These are phyloP conservation scores for Campylorhamphus procurvoides DNA, from an alignment of 2,113 vertebrate species.

Conservation along the genomic window DNA sequence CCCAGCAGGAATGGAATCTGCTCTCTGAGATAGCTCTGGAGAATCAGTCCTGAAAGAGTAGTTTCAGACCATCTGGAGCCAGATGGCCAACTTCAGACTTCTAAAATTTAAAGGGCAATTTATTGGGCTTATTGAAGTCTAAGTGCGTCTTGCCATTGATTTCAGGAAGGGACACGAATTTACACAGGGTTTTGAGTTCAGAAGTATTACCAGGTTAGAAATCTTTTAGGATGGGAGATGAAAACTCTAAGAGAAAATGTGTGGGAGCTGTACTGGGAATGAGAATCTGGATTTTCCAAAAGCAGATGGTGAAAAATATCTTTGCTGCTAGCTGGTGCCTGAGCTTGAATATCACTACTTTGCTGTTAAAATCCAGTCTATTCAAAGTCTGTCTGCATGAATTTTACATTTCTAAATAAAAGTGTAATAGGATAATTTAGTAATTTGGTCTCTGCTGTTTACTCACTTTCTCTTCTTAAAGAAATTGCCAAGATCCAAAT, in stretches of 20 bases:
- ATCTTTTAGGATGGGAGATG: not conserved
- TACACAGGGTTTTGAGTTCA: not conserved
- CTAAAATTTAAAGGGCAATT: slow-evolving; percentile 47
- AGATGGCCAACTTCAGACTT: slow-evolving; percentile 62
- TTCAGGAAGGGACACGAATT: slow-evolving; percentile 11
- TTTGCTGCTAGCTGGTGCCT: slow-evolving; percentile 42
- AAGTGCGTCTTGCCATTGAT: not conserved
- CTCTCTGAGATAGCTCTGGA: slow-evolving; percentile 35
- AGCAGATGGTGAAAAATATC: slow-evolving; percentile 63
- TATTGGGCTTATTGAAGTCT: slow-evolving; percentile 14
- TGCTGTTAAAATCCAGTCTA: slow-evolving; percentile 51
- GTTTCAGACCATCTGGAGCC: slow-evolving; percentile 65
- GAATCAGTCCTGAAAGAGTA: slow-evolving; percentile 45
- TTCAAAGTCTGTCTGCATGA: slow-evolving; percentile 51
- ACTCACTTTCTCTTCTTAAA: slow-evolving; percentile 13
- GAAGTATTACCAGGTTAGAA: slow-evolving; percentile 35
- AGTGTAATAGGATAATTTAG: slow-evolving; percentile 56
- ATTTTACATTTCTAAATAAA: slow-evolving; percentile 57
- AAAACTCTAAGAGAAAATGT: slow-evolving; percentile 19
- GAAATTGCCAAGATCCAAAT: slow-evolving; percentile 18
- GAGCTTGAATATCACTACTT: slow-evolving; percentile 27
- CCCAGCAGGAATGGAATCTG: slow-evolving; percentile 50
- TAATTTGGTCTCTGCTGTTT: slow-evolving; percentile 37
- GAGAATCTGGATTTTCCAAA: slow-evolving; percentile 55
- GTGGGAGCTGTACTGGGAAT: slow-evolving; percentile 30